Percentiles rank a stretch among this genome's conserved stretches.
Evolutionary conservation across 2,797 vertebrate genomes (phyloP).

Genomic region (Prunella strophiata): DNA sequence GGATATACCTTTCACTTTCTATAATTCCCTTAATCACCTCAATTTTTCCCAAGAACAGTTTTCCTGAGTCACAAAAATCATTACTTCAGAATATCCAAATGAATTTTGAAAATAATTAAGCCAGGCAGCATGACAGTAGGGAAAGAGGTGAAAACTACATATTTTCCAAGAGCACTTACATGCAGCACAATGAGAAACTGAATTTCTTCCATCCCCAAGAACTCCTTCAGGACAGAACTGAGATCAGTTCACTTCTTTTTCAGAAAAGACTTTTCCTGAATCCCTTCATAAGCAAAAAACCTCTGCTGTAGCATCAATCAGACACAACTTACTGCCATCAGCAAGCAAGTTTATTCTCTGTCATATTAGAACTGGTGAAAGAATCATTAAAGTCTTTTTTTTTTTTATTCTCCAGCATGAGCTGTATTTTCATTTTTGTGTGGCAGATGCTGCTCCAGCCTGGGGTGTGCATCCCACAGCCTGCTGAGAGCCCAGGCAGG

Average conservation of each 20-base stretch:
- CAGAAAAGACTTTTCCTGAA: background rate
- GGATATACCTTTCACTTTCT: background rate
- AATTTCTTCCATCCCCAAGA: background rate
- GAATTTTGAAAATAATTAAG: background rate
- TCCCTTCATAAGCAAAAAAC: background rate
- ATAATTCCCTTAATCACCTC: background rate
- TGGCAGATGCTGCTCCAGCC: constrained; percentile 36
- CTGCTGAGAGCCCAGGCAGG: constrained; percentile 38
- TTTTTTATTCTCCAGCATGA: background rate
- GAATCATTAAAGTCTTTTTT: background rate
- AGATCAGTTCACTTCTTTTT: background rate
- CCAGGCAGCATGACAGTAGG: background rate
- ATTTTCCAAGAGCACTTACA: background rate
- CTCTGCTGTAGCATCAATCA: background rate
- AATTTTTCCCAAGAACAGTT: background rate
- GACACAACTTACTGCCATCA: background rate
- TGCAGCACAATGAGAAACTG: background rate
- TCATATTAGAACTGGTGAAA: background rate
- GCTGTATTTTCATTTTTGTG: background rate
- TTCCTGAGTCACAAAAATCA: background rate
- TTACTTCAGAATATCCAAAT: background rate
- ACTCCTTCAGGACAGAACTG: background rate
- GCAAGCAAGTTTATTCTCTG: background rate
- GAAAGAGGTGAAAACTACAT: background rate
- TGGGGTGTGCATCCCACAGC: background rate